These are phyloP conservation scores for Rhyacichthys aspro DNA, from an alignment of 2,797 vertebrate genomes.

Conservation along the genomic window DNA sequence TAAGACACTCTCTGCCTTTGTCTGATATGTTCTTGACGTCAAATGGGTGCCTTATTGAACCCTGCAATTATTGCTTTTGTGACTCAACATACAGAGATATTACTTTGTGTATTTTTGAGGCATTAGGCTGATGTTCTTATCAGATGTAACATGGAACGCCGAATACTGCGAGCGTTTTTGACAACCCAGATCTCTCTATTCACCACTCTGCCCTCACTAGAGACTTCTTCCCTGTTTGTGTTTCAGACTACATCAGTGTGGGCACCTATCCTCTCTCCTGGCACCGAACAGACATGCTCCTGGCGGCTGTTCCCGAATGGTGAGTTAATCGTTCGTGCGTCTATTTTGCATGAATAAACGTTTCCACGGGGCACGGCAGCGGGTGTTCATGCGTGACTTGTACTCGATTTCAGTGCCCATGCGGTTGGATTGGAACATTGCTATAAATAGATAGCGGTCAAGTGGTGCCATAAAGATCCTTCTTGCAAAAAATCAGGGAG, in stretches of 20 bases:
- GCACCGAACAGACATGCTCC: slow-evolving; percentile 51
- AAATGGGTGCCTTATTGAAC: neutral
- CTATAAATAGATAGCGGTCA: slow-evolving; percentile 30
- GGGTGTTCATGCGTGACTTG: slow-evolving; percentile 42
- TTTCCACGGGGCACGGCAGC: slow-evolving; percentile 36
- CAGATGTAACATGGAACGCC: slow-evolving; percentile 16
- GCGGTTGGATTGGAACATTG: slow-evolving; percentile 18
- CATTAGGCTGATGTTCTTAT: slow-evolving; percentile 20
- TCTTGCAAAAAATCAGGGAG: slow-evolving; percentile 12
- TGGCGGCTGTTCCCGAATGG: slow-evolving; percentile 52
- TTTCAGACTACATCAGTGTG: slow-evolving; percentile 61
- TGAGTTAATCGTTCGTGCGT: slow-evolving; percentile 63
- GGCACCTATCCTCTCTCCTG: slow-evolving; percentile 35
- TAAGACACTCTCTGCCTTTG: no score
- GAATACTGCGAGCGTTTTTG: slow-evolving; percentile 34
- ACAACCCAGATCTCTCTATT: slow-evolving; percentile 29
- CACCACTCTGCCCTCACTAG: slow-evolving; percentile 27
- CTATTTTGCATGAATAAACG: slow-evolving; percentile 41
- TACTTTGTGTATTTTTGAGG: slow-evolving; percentile 18
- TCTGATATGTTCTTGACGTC: neutral
- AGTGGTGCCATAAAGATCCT: slow-evolving; percentile 7
- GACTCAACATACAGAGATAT: no score
- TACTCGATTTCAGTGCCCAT: slow-evolving; percentile 42
- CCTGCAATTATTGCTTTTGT: neutral
- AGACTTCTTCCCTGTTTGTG: slow-evolving; percentile 31